These are phyloP conservation scores for Myanophis thanlyinensis DNA, from an alignment of 2,113 vertebrate species.

Conservation along the genomic window DNA sequence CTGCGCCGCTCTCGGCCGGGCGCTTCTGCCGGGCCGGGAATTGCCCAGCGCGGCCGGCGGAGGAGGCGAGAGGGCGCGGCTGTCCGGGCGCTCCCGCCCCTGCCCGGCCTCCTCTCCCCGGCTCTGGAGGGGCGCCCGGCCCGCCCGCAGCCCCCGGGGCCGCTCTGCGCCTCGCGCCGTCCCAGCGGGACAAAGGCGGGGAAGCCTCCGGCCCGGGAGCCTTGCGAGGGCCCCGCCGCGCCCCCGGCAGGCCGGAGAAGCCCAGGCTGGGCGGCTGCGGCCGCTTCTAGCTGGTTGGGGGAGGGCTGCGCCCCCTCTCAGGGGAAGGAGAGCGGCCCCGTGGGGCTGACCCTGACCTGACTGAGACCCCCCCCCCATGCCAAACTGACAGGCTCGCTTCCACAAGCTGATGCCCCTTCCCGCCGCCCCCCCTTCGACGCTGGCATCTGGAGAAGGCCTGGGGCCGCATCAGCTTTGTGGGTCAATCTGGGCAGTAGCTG, in stretches of 20 bases:
- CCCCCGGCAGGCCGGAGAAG: too few species aligned
- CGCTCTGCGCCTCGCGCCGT: neutral
- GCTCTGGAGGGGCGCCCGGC: neutral
- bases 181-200: neutral
- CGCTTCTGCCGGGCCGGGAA: neutral
- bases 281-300: neutral
- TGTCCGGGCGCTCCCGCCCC: neutral
- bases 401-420: too few species aligned
- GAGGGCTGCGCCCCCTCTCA: neutral
- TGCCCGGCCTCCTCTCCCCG: neutral
- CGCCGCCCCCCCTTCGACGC: too few species aligned
- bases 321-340: neutral
- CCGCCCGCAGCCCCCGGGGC: neutral
- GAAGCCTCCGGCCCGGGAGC: too few species aligned
- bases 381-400: neutral
- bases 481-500: neutral
- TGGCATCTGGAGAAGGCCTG: neutral
- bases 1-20: neutral
- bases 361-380: neutral
- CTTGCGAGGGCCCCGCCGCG: neutral
- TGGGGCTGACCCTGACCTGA: neutral
- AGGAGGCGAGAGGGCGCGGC: neutral
- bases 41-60: neutral
- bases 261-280: neutral
- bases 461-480: neutral